Conservation (phyloP, 2,797 vertebrate species). For the Mus minutoides region DNA sequence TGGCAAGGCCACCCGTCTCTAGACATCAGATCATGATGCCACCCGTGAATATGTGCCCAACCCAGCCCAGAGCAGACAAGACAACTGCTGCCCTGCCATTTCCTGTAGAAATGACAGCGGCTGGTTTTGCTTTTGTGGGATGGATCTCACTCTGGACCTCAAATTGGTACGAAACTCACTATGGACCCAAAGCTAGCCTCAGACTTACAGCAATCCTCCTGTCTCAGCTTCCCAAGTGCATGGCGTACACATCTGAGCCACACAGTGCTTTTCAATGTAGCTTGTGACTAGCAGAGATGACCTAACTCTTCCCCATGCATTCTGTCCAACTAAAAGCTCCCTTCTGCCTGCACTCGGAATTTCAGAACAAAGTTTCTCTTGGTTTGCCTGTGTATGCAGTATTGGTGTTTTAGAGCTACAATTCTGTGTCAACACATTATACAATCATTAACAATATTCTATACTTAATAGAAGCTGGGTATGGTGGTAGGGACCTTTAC, state of each 20-base stretch:
- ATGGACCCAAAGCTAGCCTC: not conserved
- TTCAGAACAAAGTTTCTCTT: conserved; percentile 2
- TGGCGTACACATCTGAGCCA: not conserved
- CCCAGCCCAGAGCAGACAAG: not conserved
- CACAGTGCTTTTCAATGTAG: not conserved
- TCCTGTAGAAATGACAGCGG: not conserved
- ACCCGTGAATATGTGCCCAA: not conserved
- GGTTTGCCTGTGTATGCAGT: not conserved
- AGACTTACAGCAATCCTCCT: not conserved
- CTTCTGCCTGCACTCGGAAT: not conserved
- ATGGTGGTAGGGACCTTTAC: not conserved
- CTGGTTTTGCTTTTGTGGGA: not conserved
- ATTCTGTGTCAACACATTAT: not conserved
- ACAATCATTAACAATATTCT: not conserved
- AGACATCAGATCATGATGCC: not conserved
- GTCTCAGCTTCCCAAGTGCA: not conserved
- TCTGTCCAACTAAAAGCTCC: not conserved
- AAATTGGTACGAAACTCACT: too few relatives aligned
- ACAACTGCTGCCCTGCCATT: not conserved
- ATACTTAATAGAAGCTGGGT: not conserved
- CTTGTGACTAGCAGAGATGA: not conserved
- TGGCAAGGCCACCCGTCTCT: not conserved
- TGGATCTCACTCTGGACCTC: not conserved
- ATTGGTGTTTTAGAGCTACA: not conserved
- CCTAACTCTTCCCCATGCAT: not conserved